Base-by-base conservation (phyloP, 2,797 vertebrate genomes). In the Chromis chromis region DNA sequence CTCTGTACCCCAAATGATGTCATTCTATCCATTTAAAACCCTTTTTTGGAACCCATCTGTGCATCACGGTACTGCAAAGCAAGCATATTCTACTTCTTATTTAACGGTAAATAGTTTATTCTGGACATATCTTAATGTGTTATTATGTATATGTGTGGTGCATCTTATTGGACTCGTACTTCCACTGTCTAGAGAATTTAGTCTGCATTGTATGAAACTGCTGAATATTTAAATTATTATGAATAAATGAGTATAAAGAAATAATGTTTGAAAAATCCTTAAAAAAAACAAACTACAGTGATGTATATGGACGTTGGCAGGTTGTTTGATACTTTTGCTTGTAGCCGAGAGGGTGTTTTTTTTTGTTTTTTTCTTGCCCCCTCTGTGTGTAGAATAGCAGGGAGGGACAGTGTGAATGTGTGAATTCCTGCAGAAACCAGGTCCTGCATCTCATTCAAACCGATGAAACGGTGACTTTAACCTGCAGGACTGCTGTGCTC, bases 171-270 rank as follows among this genome's bases (percentile, higher is more conserved):
- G 85, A 89, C 81, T 80, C 86, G 86, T 93, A 88, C 80, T 91
- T 92, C 86, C 85, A 89, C 75, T 84, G 85, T 93, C 86, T 94
- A 91, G 90, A 93, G 60, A 77, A 83, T 76, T 86, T 92, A 93
- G 90, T 87, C 79, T 65, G 85, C 75, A 74, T 61, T 90, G 88
- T 93, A 88, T 82, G 84, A 76, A 67, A 73, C 83, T 81, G 86
- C 70, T 87, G 40, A 89, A 79, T 91, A 94, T 92, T 93, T 92
- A 91, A 93, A 91, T 91, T 85, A 93, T 91, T 87, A 88, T 73
- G 65, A 84, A 73, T 78, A 87, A 86, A 82, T 86, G 44, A 84
- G 82, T 93, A 87, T 83, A 87, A 90, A 77, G 71, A 70, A 82
- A 81, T 76, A 66, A 71, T 81, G 71, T 70, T 49, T 53, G 31